Evolutionary conservation across 2,113 vertebrate species (phyloP).

Genomic region (Anhinga rufa): DNA sequence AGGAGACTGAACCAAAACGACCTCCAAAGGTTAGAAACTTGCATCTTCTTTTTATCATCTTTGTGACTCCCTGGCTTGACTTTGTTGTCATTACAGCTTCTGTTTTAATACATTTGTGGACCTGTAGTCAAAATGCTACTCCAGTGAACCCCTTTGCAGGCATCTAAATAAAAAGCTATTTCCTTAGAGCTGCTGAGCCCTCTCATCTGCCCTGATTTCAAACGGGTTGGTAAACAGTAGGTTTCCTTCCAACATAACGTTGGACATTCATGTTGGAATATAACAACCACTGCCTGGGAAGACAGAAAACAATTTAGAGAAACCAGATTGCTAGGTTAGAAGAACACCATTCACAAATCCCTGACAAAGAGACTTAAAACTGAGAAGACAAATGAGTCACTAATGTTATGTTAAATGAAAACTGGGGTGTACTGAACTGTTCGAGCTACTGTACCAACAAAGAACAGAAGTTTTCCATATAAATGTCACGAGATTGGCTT

Average conservation of each 20-base stretch:
- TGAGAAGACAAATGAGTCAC: conserved; percentile 7
- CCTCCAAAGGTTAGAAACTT: background rate
- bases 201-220: background rate
- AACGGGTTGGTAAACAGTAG: background rate
- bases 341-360: background rate
- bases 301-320: background rate
- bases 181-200: background rate
- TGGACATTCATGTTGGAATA: background rate
- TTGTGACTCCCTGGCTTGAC: background rate
- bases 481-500: conserved; percentile 26
- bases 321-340: background rate
- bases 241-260: background rate
- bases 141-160: background rate
- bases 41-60: background rate
- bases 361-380: background rate
- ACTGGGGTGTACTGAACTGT: background rate
- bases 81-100: background rate
- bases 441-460: conserved; percentile 39
- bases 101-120: background rate
- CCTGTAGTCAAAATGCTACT: background rate
- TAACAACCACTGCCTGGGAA: background rate
- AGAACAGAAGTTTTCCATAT: conserved; percentile 11
- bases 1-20: background rate
- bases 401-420: conserved; percentile 13
- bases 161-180: background rate